These are phyloP conservation scores for Cydia amplana DNA, from an alignment of 1,140 invertebrate species.

Conservation along the genomic window DNA sequence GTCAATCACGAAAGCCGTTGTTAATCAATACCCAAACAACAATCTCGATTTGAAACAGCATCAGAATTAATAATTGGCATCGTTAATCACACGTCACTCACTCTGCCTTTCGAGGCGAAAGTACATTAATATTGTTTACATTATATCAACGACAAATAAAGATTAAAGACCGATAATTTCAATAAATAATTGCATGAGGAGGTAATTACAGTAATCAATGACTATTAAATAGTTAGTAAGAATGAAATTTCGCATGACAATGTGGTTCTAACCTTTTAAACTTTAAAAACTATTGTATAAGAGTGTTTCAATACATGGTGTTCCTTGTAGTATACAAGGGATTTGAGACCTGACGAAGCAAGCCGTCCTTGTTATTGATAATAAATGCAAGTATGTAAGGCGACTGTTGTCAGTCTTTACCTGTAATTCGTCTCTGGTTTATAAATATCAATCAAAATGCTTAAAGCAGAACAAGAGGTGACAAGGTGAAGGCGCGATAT, in stretches of 20 bases:
- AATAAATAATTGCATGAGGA: background rate
- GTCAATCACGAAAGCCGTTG: background rate
- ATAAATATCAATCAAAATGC: conserved; percentile 30
- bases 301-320: no score
- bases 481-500: background rate
- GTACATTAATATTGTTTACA: background rate
- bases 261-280: no score
- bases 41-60: conserved; percentile 2
- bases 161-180: background rate
- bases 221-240: no score
- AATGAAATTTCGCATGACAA: no score
- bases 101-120: background rate
- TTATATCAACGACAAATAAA: background rate
- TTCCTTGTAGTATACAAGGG: no score
- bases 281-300: no score
- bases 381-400: no score
- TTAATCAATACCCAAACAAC: background rate
- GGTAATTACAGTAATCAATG: no score
- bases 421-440: background rate
- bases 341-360: no score
- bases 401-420: background rate
- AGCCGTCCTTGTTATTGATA: no score
- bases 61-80: conserved; percentile 7
- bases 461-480: conserved; percentile 24
- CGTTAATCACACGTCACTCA: conserved; percentile 13